These are phyloP conservation scores for Bryconaethiops microstoma DNA, from an alignment of 2,797 vertebrate species.

Conservation along the genomic window DNA sequence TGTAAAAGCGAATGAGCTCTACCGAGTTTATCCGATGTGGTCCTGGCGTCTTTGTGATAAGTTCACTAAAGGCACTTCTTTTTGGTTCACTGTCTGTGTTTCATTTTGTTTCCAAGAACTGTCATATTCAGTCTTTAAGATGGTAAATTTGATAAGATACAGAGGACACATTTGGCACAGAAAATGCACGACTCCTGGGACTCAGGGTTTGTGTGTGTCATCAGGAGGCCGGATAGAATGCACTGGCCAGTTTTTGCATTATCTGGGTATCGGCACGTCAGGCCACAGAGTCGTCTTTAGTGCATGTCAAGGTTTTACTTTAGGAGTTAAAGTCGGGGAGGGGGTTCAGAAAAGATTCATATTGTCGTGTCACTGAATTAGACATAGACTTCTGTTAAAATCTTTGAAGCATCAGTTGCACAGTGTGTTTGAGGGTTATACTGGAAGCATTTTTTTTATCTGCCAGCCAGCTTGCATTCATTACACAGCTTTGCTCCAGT, in stretches of 20 bases:
- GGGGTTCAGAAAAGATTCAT: not conserved
- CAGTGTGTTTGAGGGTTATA: slow-evolving; percentile 50
- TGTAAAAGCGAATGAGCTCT: not conserved
- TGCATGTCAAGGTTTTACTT: slow-evolving; percentile 4
- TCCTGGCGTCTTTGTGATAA: not conserved
- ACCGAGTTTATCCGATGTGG: no score
- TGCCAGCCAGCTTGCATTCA: slow-evolving; percentile 59
- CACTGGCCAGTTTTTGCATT: not conserved
- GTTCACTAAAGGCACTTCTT: not conserved
- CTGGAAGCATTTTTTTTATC: slow-evolving; percentile 58
- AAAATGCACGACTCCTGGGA: slow-evolving; percentile 1
- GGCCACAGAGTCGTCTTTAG: slow-evolving; percentile 1
- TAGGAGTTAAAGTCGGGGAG: not conserved
- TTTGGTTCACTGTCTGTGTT: not conserved
- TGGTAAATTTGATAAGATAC: slow-evolving; percentile 44
- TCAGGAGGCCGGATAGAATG: slow-evolving; percentile 11
- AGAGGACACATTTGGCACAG: slow-evolving; percentile 14
- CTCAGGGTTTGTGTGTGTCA: slow-evolving; percentile 2
- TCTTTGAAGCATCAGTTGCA: slow-evolving; percentile 44
- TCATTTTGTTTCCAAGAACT: slow-evolving; percentile 7
- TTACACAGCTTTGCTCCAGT: slow-evolving; percentile 56
- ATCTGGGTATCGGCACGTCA: slow-evolving; percentile 12
- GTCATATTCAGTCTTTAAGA: slow-evolving; percentile 20
- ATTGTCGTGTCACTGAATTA: slow-evolving; percentile 38
- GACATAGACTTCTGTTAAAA: slow-evolving; percentile 27